phyloP scores from a whole-genome alignment of 2,797 vertebrate species.

The Chromobotia macracanthus region DNA sequence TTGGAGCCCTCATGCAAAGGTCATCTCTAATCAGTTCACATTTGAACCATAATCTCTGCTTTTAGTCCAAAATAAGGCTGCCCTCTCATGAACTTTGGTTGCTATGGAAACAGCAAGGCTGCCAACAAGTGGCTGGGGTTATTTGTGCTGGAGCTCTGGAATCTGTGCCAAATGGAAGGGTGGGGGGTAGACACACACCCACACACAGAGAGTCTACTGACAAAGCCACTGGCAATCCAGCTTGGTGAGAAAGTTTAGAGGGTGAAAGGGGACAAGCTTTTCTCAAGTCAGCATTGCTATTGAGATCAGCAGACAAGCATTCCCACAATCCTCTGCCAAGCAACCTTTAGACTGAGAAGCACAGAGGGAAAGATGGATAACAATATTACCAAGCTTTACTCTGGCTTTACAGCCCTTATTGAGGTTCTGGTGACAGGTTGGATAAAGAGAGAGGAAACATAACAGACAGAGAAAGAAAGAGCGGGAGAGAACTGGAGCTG shows the following conservation, averaged over 20 bases:
- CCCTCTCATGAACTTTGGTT: conserved; percentile 26
- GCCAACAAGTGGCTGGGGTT: conserved; percentile 32
- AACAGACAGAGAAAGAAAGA: conserved; percentile 53
- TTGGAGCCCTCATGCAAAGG: neutral
- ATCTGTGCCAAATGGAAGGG: conserved; percentile 45
- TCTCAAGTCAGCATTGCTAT: conserved; percentile 49
- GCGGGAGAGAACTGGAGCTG: conserved; percentile 71
- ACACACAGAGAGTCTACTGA: conserved; percentile 36
- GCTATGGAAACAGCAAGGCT: conserved; percentile 40
- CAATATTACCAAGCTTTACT: conserved; percentile 93
- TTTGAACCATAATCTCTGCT: conserved; percentile 30
- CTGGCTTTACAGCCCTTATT: conserved; percentile 97
- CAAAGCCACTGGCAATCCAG: conserved; percentile 44
- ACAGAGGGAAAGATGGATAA: conserved; percentile 54
- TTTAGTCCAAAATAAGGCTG: conserved; percentile 12
- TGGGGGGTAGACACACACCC: conserved; percentile 22
- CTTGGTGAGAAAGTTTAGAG: conserved; percentile 59
- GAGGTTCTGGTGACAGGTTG: conserved; percentile 79
- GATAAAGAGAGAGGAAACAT: conserved; percentile 66
- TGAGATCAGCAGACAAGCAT: conserved; percentile 46
- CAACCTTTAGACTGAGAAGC: conserved; percentile 57
- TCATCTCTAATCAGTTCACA: conserved; percentile 23
- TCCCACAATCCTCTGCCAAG: conserved; percentile 64
- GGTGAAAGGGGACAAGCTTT: conserved; percentile 57
- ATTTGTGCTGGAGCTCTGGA: conserved; percentile 22